Conservation (phyloP, 2,888 invertebrate genomes). For the Norana najaformis region DNA sequence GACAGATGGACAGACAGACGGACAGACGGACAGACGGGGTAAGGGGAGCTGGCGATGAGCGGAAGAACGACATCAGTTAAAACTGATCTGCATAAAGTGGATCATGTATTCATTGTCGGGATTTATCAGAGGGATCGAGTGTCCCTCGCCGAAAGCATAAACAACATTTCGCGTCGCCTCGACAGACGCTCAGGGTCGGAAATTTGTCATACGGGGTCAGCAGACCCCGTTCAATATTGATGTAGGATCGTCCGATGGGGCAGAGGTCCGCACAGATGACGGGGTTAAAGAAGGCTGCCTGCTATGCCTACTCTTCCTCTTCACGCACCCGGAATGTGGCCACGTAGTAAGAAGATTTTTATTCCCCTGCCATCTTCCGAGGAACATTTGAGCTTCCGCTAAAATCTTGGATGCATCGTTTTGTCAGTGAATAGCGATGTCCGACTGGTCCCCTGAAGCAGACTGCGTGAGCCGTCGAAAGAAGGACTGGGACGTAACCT, state of each 20-base stretch:
- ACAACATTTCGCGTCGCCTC: conserved; percentile 17
- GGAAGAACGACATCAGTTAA: neutral
- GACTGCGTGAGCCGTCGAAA: too few relatives aligned
- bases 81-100: conserved; percentile 3
- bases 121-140: neutral
- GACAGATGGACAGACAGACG: neutral
- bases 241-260: conserved; percentile 8
- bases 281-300: neutral
- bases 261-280: neutral
- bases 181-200: neutral
- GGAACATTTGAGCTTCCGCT: too few relatives aligned
- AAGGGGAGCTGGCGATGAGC: neutral
- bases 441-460: too few relatives aligned
- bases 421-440: too few relatives aligned
- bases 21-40: neutral
- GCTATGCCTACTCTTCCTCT: neutral
- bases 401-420: too few relatives aligned
- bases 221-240: conserved; percentile 20
- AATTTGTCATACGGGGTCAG: conserved; percentile 9
- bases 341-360: neutral
- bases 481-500: too few relatives aligned
- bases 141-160: conserved; percentile 19
- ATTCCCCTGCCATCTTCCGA: too few relatives aligned
- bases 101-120: conserved; percentile 26
- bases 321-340: neutral